Evolutionary conservation across 2,888 invertebrate genomes (phyloP).

Genomic region (Drosophila yooni): DNA sequence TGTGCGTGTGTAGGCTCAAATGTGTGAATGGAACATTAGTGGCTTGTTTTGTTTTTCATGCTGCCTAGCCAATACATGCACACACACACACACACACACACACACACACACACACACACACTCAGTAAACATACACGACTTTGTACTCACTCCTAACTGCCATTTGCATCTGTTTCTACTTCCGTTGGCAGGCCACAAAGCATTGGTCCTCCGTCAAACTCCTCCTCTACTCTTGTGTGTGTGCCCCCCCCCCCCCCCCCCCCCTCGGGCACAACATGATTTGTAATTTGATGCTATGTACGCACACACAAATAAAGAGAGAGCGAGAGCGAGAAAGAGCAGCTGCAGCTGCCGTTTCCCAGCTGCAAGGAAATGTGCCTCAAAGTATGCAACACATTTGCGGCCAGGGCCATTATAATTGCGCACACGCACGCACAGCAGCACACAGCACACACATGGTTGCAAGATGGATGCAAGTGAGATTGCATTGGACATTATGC

Average conservation of each 20-base stretch:
- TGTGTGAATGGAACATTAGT: constrained; percentile 62
- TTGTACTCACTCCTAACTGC: constrained; percentile 46
- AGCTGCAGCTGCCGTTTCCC: constrained; percentile 44
- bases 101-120: constrained; percentile 1
- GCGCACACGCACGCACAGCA: constrained; percentile 23
- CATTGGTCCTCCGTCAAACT: constrained; percentile 32
- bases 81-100: constrained; percentile 9
- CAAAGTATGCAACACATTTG: constrained; percentile 76
- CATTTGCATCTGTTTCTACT: constrained; percentile 75
- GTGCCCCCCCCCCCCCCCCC: background rate
- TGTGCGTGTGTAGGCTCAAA: constrained; percentile 11
- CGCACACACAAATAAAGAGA: background rate
- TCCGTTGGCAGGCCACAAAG: constrained; percentile 70
- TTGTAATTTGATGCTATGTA: constrained; percentile 70
- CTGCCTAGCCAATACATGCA: constrained; percentile 19
- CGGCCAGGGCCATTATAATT: constrained; percentile 73
- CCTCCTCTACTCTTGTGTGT: background rate
- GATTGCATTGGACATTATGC: constrained; percentile 63
- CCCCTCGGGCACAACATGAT: constrained; percentile 53
- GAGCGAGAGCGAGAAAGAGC: background rate
- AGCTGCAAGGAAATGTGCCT: constrained; percentile 61
- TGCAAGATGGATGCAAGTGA: constrained; percentile 32
- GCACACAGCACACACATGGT: background rate
- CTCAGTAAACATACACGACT: constrained; percentile 9
- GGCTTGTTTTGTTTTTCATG: constrained; percentile 58